Evolutionary conservation across 2,888 invertebrate genomes (phyloP).

Genomic region (Uropetala carovei): DNA sequence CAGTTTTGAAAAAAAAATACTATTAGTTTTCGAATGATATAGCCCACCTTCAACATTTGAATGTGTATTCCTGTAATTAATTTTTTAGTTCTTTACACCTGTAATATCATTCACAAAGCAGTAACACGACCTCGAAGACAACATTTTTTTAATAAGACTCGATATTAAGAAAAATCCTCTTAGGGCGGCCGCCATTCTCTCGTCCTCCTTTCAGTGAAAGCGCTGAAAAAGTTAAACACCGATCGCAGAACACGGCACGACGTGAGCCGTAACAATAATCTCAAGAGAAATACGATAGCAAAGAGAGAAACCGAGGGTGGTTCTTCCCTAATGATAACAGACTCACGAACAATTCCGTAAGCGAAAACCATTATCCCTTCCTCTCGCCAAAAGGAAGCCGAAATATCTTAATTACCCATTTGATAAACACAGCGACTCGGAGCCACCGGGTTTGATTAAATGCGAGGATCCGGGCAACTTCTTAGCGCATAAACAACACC

Average conservation of each 20-base stretch:
- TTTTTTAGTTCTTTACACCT: too few species aligned
- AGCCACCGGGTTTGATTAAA: conserved; percentile 33
- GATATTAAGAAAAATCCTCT: too few species aligned
- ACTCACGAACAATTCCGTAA: not conserved
- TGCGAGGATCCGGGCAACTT: not conserved
- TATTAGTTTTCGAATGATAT: too few species aligned
- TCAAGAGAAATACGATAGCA: not conserved
- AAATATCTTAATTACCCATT: conserved; percentile 49
- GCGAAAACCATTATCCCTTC: not conserved
- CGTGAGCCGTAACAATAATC: not conserved
- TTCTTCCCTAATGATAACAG: conserved; percentile 17
- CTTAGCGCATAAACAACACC: not conserved
- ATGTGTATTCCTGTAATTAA: too few species aligned
- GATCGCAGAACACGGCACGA: not conserved
- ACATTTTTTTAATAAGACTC: too few species aligned
- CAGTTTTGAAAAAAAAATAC: too few species aligned
- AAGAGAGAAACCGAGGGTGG: not conserved
- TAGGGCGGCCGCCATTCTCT: too few species aligned
- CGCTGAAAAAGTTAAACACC: not conserved
- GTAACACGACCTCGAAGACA: too few species aligned
- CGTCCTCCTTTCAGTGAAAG: not conserved
- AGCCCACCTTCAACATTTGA: too few species aligned
- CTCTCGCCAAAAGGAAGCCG: not conserved
- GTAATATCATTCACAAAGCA: too few species aligned
- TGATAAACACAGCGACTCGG: conserved; percentile 40